Conservation (phyloP, 2,888 invertebrate genomes). For the Onchidella celtica region DNA sequence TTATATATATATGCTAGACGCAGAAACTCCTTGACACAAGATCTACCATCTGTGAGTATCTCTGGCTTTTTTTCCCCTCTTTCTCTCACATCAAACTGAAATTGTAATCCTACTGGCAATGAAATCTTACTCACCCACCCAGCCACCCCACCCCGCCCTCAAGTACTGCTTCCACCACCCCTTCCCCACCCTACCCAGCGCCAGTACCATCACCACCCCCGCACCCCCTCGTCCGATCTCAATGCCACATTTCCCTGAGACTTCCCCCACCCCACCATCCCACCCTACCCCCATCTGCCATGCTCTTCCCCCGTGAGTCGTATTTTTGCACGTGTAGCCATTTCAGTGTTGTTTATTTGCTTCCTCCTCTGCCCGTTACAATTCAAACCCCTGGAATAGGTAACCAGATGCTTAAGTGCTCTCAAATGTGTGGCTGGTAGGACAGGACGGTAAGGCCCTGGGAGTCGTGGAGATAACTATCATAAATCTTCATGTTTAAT, state of each 20-base stretch:
- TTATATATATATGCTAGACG: no score
- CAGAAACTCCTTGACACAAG: no score
- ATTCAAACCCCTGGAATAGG: constrained; percentile 22
- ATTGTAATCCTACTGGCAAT: constrained; percentile 25
- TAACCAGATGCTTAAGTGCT: constrained; percentile 37
- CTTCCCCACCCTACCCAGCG: constrained; percentile 4
- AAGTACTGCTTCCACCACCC: background rate
- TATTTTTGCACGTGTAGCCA: constrained; percentile 27
- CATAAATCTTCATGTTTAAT: no score
- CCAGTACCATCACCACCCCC: no score
- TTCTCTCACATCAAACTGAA: background rate
- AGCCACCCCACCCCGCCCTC: background rate
- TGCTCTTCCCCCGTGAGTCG: background rate
- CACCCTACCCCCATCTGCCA: constrained; percentile 3
- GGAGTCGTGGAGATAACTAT: constrained; percentile 14
- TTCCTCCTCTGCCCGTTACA: constrained; percentile 8
- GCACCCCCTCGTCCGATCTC: no score
- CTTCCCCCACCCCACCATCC: background rate
- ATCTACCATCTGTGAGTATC: background rate
- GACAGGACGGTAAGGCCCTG: background rate
- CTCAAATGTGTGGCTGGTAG: constrained; percentile 25
- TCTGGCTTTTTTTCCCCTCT: background rate
- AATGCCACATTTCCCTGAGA: background rate
- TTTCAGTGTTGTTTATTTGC: constrained; percentile 25
- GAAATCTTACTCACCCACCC: constrained; percentile 8